A percentile compares a stretch with the other conserved stretches of the same genome.
Conservation (phyloP, 2,797 vertebrate genomes). For the Microtus obscurus region DNA sequence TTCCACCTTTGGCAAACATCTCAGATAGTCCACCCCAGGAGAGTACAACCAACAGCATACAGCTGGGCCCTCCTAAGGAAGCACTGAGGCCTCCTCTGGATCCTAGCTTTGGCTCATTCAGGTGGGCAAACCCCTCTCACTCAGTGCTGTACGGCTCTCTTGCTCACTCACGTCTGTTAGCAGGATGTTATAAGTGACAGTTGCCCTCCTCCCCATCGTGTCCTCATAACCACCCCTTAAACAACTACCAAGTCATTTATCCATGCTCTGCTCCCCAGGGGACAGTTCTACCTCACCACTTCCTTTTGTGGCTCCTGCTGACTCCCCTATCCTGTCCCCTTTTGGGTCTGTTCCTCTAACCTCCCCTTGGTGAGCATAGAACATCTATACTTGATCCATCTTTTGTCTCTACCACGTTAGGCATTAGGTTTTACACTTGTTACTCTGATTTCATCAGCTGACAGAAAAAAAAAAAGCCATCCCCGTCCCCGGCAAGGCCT, state of each 20-base stretch:
- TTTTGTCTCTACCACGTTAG: neutral
- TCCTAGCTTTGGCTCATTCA: neutral
- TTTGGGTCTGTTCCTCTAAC: neutral
- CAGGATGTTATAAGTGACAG: neutral
- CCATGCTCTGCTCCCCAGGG: neutral
- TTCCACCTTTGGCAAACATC: neutral
- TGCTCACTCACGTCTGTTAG: neutral
- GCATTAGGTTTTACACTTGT: neutral
- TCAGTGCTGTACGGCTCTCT: neutral
- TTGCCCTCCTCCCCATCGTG: neutral
- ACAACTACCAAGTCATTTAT: constrained; percentile 23
- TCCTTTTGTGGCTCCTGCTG: neutral
- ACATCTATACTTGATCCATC: neutral
- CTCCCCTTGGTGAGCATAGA: neutral
- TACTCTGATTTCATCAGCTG: neutral
- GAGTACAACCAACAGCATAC: neutral
- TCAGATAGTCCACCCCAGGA: neutral
- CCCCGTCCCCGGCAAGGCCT: neutral
- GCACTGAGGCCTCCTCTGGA: neutral
- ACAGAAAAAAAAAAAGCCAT: neutral
- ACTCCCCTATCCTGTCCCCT: rapidly evolving
- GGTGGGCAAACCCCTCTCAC: neutral
- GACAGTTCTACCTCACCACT: neutral
- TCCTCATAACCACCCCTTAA: neutral
- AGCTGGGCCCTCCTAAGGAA: neutral